Conservation (phyloP, 2,797 vertebrate genomes). For the Masticophis lateralis region DNA sequence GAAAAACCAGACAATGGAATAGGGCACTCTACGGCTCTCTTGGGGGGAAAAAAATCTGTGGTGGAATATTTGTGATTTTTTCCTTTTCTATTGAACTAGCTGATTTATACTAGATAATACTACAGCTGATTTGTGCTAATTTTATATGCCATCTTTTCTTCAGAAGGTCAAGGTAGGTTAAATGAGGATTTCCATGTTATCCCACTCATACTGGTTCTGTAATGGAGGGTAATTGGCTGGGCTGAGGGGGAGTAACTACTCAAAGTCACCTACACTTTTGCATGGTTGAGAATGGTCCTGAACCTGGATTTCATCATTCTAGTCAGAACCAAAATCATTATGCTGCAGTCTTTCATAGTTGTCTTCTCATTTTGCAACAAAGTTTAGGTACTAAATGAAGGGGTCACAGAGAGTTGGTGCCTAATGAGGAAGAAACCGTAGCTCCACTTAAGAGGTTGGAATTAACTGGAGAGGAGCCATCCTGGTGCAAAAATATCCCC, state of each 20-base stretch:
- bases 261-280: not conserved
- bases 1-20: not conserved
- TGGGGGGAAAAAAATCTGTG: rapidly evolving
- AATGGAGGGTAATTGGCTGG: not conserved
- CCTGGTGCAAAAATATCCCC: not conserved
- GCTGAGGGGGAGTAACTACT: not conserved
- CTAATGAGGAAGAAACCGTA: not conserved
- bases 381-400: not conserved
- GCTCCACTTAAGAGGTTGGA: not conserved
- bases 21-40: not conserved
- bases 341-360: not conserved
- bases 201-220: not conserved
- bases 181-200: not conserved
- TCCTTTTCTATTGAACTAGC: no score
- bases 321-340: not conserved
- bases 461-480: not conserved
- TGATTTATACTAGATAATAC: no score
- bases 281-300: not conserved
- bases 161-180: not conserved
- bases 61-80: not conserved
- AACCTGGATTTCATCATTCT: not conserved
- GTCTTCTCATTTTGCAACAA: not conserved
- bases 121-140: not conserved
- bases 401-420: not conserved
- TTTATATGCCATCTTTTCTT: not conserved